Percentiles rank a stretch among this genome's conserved stretches.
Evolutionary conservation across 2,797 vertebrate genomes (phyloP).

Genomic region (Scleropages formosus): DNA sequence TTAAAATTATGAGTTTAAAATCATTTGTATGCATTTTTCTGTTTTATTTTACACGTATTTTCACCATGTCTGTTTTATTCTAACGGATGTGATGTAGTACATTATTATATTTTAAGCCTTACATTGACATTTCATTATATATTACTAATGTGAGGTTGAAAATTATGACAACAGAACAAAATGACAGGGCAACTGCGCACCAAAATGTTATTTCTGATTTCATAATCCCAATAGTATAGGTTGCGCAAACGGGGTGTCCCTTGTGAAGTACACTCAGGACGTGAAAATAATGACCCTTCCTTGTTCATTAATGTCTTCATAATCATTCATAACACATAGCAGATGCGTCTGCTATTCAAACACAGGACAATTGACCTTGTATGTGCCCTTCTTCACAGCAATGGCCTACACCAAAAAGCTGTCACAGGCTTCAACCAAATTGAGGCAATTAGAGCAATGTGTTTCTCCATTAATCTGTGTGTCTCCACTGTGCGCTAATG

Average conservation of each 20-base stretch:
- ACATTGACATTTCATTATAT: too few species aligned
- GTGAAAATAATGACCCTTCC: slow-evolving; percentile 65
- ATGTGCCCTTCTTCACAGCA: slow-evolving; percentile 62
- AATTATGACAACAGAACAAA: too few species aligned
- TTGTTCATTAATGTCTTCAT: slow-evolving; percentile 63
- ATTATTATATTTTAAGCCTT: too few species aligned
- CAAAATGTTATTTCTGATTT: neutral
- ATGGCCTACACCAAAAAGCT: slow-evolving; percentile 46
- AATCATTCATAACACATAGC: slow-evolving; percentile 66
- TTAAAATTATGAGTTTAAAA: too few species aligned
- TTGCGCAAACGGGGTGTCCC: slow-evolving; percentile 41
- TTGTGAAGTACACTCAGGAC: slow-evolving; percentile 60
- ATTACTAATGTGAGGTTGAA: too few species aligned
- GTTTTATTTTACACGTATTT: too few species aligned
- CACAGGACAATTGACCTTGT: slow-evolving; percentile 64
- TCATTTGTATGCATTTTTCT: too few species aligned
- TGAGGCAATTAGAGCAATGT: slow-evolving; percentile 53
- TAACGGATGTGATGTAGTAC: too few species aligned
- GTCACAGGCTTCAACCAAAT: slow-evolving; percentile 53
- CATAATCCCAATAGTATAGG: neutral
- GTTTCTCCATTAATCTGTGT: slow-evolving; percentile 42
- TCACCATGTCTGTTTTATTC: too few species aligned
- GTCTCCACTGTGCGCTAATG: slow-evolving; percentile 54
- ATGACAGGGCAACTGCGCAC: too few species aligned
- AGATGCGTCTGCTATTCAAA: slow-evolving; percentile 63